Evolutionary conservation across 1,140 invertebrate genomes (phyloP), one percentile per base, ranked within the genome.

Genomic region (Aphaenogaster rudis): DNA sequence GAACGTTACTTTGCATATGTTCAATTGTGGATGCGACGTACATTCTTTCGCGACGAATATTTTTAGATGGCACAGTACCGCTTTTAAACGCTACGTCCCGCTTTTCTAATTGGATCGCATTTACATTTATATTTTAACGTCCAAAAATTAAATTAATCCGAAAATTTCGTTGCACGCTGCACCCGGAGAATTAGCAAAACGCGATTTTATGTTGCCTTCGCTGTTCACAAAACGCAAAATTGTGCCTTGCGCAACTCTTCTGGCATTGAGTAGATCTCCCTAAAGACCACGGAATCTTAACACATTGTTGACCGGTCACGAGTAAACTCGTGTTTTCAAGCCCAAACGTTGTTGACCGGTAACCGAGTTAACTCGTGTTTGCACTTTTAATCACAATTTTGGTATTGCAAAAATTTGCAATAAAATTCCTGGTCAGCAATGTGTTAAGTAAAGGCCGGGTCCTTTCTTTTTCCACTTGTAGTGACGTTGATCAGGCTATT

Each of bases 41-140:
- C 45, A 67, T 67, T 80, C 36, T 52, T 52, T 42, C n/a, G 8
- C 28, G 17, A 36, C 17, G 13, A 28, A 52, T 78, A 78, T 80
- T 67, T 80, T 67, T 67, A 67, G 54, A 39, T 50, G 48, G 13
- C 45, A 52, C 36, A 15, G 13, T 50, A 4, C 6, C 39, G 42
- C 6, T 66, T 79, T 66, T 66, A 33, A 77, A 21, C 17, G 28
- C 7, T 36, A 6, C 17, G 59, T 17, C 13, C n/a, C 33, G n/a
- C 8, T 67, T 52, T 69, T 36, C n/a, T 39, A 79, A 50, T 67
- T 50, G 42, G 39, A 48, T 13, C 28, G 42, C 57, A 21, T 52
- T n/a, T 69, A 39, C n/a, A 39, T 67, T 69, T 52, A 28, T 39
- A 42, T 21, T 5, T 11, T 66, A 52, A 69, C 39, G n/a, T 69